Base-by-base conservation (phyloP, 1,140 invertebrate species). In the Lasioglossum baleicum region DNA sequence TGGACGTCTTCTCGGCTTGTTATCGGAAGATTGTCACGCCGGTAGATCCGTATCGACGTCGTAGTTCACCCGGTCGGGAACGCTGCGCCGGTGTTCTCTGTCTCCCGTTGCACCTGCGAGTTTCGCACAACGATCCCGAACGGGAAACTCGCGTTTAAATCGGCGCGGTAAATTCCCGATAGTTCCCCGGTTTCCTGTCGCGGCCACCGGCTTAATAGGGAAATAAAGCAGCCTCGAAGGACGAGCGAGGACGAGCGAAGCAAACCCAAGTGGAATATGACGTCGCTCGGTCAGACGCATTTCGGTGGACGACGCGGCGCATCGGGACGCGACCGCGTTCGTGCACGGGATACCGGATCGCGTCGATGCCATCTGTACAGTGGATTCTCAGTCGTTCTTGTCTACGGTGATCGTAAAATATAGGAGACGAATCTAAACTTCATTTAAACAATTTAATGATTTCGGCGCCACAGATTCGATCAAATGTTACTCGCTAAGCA, bases 21-120 rank as follows among this genome's bases (percentile, higher is more conserved):
- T 82, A 81, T 78, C 67, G 74, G 40, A 64, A 68, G 83, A 84
- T 84, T 84, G 84, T 83, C 84, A 56, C 84, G 71, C 71, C 40
- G 71, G 63, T 86, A 86, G 84, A 86, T 86, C 48, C 11, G 51
- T 86, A 85, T 85, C 83, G 75, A 26, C 22, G 73, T 63, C 51
- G 65, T 83, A 77, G 60, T 75, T 77, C 67, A 70, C 61, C 20
- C 6, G 51, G 5, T 53, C 13, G 11, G 13, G 11, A 5, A 5
- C 10, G 15, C 13, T 6, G 5, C 35, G 20, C 3, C 6, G 64
- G 53, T 56, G 78, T 31, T 26, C 31, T 35, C 35, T 10, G 51
- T 61, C 56, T 6, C 64, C 51, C 3, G 64, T 35, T 63, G 61
- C 77, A 79, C 77, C 77, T 79, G 77, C 77, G 22, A 75, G 64